A percentile compares a stretch with the other conserved stretches of the same genome.
These are phyloP conservation scores for Microcebus jonahi DNA, from an alignment of 2,113 vertebrate species.

Conservation along the genomic window DNA sequence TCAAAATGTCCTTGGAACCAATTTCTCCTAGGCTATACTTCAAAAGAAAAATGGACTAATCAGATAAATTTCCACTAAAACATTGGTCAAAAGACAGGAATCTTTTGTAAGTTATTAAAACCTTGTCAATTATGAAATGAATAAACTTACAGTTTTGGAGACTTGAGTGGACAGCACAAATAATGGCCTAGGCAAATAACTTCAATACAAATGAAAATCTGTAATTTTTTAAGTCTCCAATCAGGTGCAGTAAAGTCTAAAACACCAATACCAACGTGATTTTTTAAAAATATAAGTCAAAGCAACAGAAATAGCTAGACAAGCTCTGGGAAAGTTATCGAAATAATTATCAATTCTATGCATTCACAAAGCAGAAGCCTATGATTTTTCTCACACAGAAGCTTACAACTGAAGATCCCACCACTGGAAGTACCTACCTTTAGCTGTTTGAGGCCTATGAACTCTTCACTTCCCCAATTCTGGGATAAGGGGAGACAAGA, in stretches of 20 bases:
- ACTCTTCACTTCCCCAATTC: conserved; percentile 37
- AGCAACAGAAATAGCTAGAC: background rate
- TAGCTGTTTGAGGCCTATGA: background rate
- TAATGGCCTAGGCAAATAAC: background rate
- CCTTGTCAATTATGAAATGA: background rate
- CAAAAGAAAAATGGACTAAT: conserved; percentile 16
- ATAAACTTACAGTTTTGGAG: conserved; percentile 10
- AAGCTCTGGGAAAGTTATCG: background rate
- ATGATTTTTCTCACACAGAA: background rate
- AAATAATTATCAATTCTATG: background rate
- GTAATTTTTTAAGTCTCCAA: conserved; percentile 1
- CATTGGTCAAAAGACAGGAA: background rate
- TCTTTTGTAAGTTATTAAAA: background rate
- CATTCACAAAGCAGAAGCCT: background rate
- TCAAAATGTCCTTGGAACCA: conserved; percentile 22
- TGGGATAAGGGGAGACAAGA: conserved; percentile 34
- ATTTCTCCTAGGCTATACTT: conserved; percentile 26
- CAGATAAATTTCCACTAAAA: conserved; percentile 31
- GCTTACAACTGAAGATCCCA: background rate
- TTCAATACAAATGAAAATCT: conserved; percentile 25
- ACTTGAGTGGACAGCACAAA: conserved; percentile 8
- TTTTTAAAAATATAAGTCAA: background rate
- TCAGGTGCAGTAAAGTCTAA: background rate
- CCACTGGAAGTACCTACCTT: conserved; percentile 60
- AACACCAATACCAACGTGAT: background rate